Conservation (phyloP, 2,888 invertebrate species). For the Lottia gigantea region DNA sequence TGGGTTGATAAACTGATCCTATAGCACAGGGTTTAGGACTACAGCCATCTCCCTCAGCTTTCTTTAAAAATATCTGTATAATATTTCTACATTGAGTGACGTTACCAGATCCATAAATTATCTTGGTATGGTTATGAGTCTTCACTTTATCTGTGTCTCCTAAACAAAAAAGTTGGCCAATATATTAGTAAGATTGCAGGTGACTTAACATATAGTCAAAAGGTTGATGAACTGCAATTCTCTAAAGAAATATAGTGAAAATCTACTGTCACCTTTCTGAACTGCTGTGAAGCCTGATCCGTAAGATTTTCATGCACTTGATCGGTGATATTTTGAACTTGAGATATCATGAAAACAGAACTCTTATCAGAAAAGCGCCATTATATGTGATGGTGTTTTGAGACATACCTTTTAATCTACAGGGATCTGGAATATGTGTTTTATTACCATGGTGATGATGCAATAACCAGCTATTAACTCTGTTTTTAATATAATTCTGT, state of each 20-base stretch:
- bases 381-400: background rate
- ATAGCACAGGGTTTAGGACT: constrained; percentile 63
- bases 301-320: too few relatives aligned
- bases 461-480: constrained; percentile 39
- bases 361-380: too few relatives aligned
- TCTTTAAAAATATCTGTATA: constrained; percentile 41
- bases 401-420: constrained; percentile 53
- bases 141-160: constrained; percentile 18
- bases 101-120: constrained; percentile 46
- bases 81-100: constrained; percentile 45
- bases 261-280: too few relatives aligned
- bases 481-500: constrained; percentile 46
- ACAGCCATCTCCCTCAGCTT: constrained; percentile 45
- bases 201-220: too few relatives aligned
- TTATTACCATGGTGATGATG: constrained; percentile 23
- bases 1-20: constrained; percentile 52
- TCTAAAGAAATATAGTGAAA: too few relatives aligned
- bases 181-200: too few relatives aligned
- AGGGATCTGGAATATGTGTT: constrained; percentile 48
- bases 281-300: too few relatives aligned
- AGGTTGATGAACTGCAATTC: too few relatives aligned
- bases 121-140: constrained; percentile 17
- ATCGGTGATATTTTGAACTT: too few relatives aligned
- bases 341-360: too few relatives aligned
- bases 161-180: constrained; percentile 10